These are phyloP conservation scores for Tympanuchus pallidicinctus DNA, from an alignment of 2,113 vertebrate genomes.

Conservation along the genomic window DNA sequence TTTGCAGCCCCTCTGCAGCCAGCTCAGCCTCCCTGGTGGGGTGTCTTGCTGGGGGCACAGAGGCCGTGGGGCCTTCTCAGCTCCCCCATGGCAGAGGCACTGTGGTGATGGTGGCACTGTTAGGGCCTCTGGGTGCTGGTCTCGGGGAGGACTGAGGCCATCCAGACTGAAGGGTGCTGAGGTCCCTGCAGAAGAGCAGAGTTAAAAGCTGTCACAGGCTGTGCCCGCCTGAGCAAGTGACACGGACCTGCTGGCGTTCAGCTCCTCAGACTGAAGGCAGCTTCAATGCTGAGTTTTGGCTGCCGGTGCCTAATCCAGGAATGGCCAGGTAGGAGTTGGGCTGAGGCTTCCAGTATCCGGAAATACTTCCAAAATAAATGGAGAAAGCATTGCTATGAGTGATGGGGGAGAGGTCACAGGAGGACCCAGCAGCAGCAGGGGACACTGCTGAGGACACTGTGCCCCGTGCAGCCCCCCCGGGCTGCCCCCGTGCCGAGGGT, in stretches of 20 bases:
- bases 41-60: background rate
- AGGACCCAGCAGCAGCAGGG: rapidly evolving
- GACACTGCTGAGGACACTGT: background rate
- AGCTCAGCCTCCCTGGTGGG: background rate
- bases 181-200: rapidly evolving
- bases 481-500: background rate
- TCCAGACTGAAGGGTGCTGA: rapidly evolving
- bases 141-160: rapidly evolving
- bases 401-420: too few species aligned
- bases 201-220: background rate
- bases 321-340: background rate
- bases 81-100: rapidly evolving
- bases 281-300: rapidly evolving
- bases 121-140: background rate
- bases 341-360: background rate
- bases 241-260: rapidly evolving
- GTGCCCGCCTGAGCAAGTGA: background rate
- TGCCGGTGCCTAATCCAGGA: background rate
- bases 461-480: rapidly evolving
- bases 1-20: background rate
- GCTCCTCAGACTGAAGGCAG: rapidly evolving
- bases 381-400: background rate
- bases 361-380: background rate
- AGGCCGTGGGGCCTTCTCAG: background rate
- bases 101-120: rapidly evolving